Percentiles rank a stretch among this genome's conserved stretches.
Evolutionary conservation across 2,888 invertebrate genomes (phyloP).

Genomic region (Cataglyphis livida): DNA sequence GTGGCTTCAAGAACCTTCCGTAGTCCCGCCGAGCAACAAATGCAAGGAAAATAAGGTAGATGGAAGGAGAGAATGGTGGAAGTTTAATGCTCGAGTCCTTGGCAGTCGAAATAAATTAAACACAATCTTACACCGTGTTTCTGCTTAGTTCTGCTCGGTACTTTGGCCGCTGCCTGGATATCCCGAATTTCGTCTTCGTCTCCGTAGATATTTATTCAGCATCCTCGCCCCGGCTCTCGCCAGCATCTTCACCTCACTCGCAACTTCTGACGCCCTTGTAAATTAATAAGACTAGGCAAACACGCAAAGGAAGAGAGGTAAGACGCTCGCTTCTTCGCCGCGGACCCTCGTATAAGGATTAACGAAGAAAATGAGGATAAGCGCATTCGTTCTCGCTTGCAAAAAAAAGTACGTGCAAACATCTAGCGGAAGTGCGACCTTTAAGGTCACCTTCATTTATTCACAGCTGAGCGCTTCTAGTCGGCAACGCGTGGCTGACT

Average conservation of each 20-base stretch:
- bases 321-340: conserved; percentile 31
- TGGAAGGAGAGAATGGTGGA: conserved; percentile 69
- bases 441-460: conserved; percentile 68
- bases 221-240: conserved; percentile 58
- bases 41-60: conserved; percentile 77
- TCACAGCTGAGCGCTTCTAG: conserved; percentile 49
- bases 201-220: conserved; percentile 80
- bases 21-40: conserved; percentile 72
- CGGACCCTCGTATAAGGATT: conserved; percentile 64
- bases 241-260: conserved; percentile 36
- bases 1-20: conserved; percentile 49
- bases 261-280: conserved; percentile 68
- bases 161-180: conserved; percentile 55
- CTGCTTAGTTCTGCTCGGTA: conserved; percentile 40
- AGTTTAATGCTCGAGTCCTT: conserved; percentile 77
- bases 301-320: conserved; percentile 64
- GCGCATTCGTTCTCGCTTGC: conserved; percentile 42
- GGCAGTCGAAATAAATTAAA: conserved; percentile 81
- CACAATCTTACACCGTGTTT: conserved; percentile 75
- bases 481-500: not conserved
- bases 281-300: conserved; percentile 80
- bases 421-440: conserved; percentile 50
- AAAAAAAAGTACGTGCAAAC: conserved; percentile 72
- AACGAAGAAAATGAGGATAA: conserved; percentile 66
- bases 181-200: conserved; percentile 78